A percentile compares a stretch with the other conserved stretches of the same genome.
Evolutionary conservation across 2,113 vertebrate genomes (phyloP).

Genomic region (Delphinus delphis): DNA sequence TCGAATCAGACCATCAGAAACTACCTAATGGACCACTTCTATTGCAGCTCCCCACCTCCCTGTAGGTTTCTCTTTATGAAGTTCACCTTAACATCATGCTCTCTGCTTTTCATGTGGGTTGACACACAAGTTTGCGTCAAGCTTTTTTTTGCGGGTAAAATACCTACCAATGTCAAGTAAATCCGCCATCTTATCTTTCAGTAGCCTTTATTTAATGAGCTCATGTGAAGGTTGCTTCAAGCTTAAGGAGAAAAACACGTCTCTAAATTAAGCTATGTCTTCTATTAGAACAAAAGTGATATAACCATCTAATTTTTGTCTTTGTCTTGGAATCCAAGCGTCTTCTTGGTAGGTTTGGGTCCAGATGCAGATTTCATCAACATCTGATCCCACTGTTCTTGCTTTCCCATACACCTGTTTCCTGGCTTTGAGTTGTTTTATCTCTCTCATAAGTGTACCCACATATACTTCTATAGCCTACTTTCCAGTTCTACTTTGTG

Average conservation of each 20-base stretch:
- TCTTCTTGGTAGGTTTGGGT: background rate
- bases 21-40: fast-evolving
- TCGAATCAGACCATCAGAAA: background rate
- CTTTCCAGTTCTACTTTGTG: background rate
- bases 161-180: background rate
- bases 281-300: background rate
- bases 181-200: background rate
- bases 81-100: background rate
- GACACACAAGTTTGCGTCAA: background rate
- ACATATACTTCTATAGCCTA: no score
- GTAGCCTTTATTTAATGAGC: background rate
- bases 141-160: background rate
- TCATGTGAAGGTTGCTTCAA: background rate
- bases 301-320: background rate
- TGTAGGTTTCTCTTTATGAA: background rate
- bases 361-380: background rate
- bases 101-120: background rate
- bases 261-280: background rate
- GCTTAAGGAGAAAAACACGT: background rate
- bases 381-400: fast-evolving
- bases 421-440: background rate
- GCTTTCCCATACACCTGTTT: background rate
- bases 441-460: background rate
- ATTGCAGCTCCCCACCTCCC: background rate
- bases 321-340: background rate